Evolutionary conservation across 23 tunicate species (phyloP).

Genomic region (Styela plicata): DNA sequence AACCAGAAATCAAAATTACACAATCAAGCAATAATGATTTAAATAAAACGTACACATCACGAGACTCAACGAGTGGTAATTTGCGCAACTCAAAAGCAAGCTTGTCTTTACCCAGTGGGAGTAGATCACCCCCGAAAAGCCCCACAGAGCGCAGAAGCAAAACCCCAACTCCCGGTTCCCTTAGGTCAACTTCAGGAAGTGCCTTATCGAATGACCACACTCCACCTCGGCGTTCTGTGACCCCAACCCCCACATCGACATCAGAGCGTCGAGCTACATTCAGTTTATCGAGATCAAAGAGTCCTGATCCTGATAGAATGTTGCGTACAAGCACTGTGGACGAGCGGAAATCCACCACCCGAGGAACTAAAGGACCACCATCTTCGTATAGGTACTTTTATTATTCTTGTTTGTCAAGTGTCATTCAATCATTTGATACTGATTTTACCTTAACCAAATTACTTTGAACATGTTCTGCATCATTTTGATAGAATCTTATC

Average conservation of each 20-base stretch:
- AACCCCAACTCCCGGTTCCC: slow-evolving; percentile 2
- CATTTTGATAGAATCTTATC: too few species aligned
- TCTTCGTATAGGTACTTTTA: slow-evolving; percentile 37
- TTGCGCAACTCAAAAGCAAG: slow-evolving; percentile 4
- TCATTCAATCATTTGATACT: too few species aligned
- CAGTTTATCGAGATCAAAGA: slow-evolving; percentile 19
- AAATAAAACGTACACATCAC: slow-evolving; percentile 7
- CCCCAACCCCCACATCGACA: slow-evolving; percentile 30
- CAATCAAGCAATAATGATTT: slow-evolving; percentile 1
- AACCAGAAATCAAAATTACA: slow-evolving; percentile 16
- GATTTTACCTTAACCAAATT: too few species aligned
- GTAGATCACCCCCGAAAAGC: not conserved
- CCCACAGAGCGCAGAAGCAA: slow-evolving; percentile 2
- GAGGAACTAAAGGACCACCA: slow-evolving; percentile 15
- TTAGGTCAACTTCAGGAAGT: slow-evolving; percentile 9
- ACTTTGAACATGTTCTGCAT: too few species aligned
- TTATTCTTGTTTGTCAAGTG: too few species aligned
- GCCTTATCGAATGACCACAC: not conserved
- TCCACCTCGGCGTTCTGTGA: slow-evolving; percentile 16
- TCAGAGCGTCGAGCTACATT: slow-evolving; percentile 22
- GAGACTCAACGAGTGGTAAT: not conserved
- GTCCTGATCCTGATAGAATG: slow-evolving; percentile 27
- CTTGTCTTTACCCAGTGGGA: not conserved
- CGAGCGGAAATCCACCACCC: not conserved
- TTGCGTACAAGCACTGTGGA: slow-evolving; percentile 3